Evolutionary conservation across 2,888 invertebrate species (phyloP), one percentile per base, ranked within the genome.

Genomic region (Trissolcus brochymenae): DNA sequence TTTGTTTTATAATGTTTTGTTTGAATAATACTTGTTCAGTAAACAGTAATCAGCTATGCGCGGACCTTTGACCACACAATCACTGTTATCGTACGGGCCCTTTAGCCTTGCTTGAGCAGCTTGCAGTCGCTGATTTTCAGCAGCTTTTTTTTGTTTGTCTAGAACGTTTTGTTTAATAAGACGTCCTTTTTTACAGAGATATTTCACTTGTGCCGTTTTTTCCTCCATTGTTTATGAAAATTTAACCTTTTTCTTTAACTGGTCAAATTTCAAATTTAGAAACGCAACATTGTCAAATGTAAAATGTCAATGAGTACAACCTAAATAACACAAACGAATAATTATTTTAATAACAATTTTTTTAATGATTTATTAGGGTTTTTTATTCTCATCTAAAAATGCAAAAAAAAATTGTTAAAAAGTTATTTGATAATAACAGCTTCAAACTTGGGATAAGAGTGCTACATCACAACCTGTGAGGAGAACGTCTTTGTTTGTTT

Each of bases 401-500:
- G n/a, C 19, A 19, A 19, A 19, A 19, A 19, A 19, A 19, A n/a
- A n/a, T n/a, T n/a, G n/a, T n/a, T n/a, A n/a, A n/a, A n/a, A n/a
- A n/a, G n/a, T n/a, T n/a, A n/a, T n/a, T n/a, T n/a, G n/a, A n/a
- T n/a, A n/a, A n/a, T n/a, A n/a, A n/a, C n/a, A 82, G 80, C 84
- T 85, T 73, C 81, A 83, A 82, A 86, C 86, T 87, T 88, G 85
- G 82, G 85, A 86, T 82, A 84, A 82, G 87, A 81, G 83, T 66
- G 57, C 61, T 19, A 71, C 21, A 65, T 51, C 49, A 62, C 81
- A 11, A 82, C 82, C 73, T 80, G 83, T 53, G 62, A 81, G 81
- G 82, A 83, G 85, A 74, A 84, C 84, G 88, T 88, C n/a, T n/a
- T n/a, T n/a, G n/a, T n/a, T n/a, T n/a, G n/a, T 88, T 86, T 87